Conservation (phyloP, 2,797 vertebrate genomes). For the Macropus fuliginosus region DNA sequence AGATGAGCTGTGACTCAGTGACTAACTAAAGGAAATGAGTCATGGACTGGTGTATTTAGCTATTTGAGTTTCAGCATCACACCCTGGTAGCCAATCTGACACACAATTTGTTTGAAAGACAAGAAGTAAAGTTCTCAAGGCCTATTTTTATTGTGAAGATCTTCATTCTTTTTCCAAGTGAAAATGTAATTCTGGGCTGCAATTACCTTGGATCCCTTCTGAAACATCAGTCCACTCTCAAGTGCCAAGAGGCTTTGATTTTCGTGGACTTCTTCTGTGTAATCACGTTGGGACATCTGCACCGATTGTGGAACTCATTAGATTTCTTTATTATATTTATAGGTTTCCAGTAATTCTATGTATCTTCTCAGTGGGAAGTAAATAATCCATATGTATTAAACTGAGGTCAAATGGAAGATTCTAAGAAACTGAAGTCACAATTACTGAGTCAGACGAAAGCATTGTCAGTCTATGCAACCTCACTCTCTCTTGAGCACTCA, state of each 20-base stretch:
- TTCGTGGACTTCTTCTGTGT: neutral
- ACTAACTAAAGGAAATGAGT: conserved; percentile 80
- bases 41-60: conserved; percentile 64
- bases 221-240: conserved; percentile 24
- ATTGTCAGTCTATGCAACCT: conserved; percentile 39
- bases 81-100: conserved; percentile 59
- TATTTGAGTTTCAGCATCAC: conserved; percentile 59
- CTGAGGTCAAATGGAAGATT: conserved; percentile 59
- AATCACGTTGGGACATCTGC: conserved; percentile 20
- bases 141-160: conserved; percentile 53
- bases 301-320: conserved; percentile 30
- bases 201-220: neutral
- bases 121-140: conserved; percentile 56
- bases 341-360: conserved; percentile 40
- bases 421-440: conserved; percentile 18
- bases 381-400: conserved; percentile 26
- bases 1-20: conserved; percentile 79
- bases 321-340: conserved; percentile 9
- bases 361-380: neutral
- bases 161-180: conserved; percentile 31
- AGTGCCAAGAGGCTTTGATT: conserved; percentile 39
- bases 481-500: conserved; percentile 24
- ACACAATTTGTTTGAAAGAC: conserved; percentile 60
- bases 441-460: neutral
- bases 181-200: conserved; percentile 37